phyloP scores from a whole-genome alignment of 2,888 invertebrate species.

The Eurytoma adleriae region DNA sequence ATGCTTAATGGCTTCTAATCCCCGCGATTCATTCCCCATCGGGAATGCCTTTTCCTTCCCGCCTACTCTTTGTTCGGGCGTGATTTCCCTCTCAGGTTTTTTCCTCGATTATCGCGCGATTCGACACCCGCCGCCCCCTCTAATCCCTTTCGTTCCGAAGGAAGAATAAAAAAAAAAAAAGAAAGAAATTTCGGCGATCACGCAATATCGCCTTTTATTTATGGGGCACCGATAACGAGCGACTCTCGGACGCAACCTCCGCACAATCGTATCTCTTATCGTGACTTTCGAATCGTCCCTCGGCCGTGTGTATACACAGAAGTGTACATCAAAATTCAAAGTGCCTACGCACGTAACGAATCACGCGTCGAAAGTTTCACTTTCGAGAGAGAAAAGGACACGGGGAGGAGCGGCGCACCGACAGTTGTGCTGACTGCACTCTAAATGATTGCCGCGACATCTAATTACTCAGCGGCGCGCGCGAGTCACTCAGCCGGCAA shows the following conservation, averaged over 20 bases:
- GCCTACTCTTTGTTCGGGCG: constrained; percentile 20
- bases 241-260: background rate
- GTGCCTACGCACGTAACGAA: too few species aligned
- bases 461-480: background rate
- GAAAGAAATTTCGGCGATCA: background rate
- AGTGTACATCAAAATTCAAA: too few species aligned
- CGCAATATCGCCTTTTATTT: background rate
- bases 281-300: too few species aligned
- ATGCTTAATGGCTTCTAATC: constrained; percentile 42
- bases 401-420: too few species aligned
- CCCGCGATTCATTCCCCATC: constrained; percentile 41
- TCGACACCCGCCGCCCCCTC: background rate
- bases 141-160: constrained; percentile 18
- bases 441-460: too few species aligned
- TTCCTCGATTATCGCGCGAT: background rate
- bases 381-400: too few species aligned
- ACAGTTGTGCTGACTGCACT: too few species aligned
- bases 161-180: background rate
- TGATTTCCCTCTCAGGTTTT: background rate
- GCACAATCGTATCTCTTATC: too few species aligned
- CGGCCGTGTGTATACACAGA: too few species aligned
- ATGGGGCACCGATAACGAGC: background rate
- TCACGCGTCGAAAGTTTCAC: too few species aligned
- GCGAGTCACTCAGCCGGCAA: constrained; percentile 30
- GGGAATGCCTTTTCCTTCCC: background rate